phyloP scores from a whole-genome alignment of 2,888 invertebrate genomes.

The Orchesellides sinensis region DNA sequence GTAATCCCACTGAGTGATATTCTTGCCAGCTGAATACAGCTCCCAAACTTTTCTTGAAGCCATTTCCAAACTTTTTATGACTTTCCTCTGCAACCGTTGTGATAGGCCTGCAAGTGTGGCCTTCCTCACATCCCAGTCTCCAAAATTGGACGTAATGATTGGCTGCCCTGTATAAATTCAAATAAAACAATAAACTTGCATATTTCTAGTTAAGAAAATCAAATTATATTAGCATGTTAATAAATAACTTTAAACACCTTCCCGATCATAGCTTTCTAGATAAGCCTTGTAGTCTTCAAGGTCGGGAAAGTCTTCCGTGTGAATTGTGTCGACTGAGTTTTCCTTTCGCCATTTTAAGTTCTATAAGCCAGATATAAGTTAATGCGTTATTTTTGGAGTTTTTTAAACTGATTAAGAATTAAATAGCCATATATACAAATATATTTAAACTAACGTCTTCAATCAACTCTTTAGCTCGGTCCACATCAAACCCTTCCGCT shows the following conservation, averaged over 20 bases:
- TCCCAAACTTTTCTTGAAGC: not conserved
- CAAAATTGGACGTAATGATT: conserved; percentile 13
- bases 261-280: not conserved
- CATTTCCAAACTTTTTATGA: not conserved
- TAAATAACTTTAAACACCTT: too few species aligned
- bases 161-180: not conserved
- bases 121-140: not conserved
- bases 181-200: not conserved
- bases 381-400: not conserved
- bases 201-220: not conserved
- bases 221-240: not conserved
- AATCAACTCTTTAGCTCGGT: conserved; percentile 10
- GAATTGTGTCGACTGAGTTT: conserved; percentile 1
- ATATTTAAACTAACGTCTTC: not conserved
- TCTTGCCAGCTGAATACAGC: not conserved
- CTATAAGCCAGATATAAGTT: not conserved
- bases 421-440: too few species aligned
- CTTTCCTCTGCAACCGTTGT: not conserved
- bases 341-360: conserved; percentile 20
- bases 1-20: conserved; percentile 5
- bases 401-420: too few species aligned
- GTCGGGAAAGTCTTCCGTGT: conserved; percentile 1
- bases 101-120: conserved; percentile 1
- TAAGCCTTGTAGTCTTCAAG: not conserved
- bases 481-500: conserved; percentile 1